phyloP scores from a whole-genome alignment of 1,140 invertebrate genomes.

The Nylanderia fulva region DNA sequence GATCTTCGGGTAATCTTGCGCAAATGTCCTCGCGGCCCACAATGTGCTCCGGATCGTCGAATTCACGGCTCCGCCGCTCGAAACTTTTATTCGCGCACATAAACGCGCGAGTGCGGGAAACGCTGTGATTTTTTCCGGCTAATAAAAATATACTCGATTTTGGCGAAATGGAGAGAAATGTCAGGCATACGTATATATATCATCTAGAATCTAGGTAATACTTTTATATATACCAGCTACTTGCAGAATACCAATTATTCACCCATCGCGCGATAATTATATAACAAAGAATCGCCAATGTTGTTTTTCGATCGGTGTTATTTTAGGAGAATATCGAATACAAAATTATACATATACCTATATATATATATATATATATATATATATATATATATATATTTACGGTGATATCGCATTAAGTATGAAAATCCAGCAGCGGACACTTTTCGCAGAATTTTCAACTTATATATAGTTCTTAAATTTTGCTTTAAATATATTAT shows the following conservation, averaged over 20 bases:
- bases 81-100: constrained; percentile 52
- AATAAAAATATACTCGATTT: no score
- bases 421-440: background rate
- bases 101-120: constrained; percentile 5
- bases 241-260: background rate
- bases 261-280: background rate
- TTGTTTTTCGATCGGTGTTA: background rate
- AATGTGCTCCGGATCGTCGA: constrained; percentile 22
- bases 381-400: no score
- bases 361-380: no score
- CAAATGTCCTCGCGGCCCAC: constrained; percentile 60
- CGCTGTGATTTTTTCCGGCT: no score
- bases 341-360: background rate
- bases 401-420: background rate
- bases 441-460: background rate
- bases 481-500: no score
- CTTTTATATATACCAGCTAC: background rate
- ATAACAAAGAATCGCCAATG: background rate
- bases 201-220: no score
- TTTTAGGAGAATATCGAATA: background rate
- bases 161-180: no score
- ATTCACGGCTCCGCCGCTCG: constrained; percentile 12
- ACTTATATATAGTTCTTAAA: background rate
- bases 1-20: constrained; percentile 59
- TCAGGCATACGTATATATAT: no score